Percentiles rank a stretch among this genome's conserved stretches.
Conservation (phyloP, 2,888 invertebrate species). For the Eutolmus rufibarbis region DNA sequence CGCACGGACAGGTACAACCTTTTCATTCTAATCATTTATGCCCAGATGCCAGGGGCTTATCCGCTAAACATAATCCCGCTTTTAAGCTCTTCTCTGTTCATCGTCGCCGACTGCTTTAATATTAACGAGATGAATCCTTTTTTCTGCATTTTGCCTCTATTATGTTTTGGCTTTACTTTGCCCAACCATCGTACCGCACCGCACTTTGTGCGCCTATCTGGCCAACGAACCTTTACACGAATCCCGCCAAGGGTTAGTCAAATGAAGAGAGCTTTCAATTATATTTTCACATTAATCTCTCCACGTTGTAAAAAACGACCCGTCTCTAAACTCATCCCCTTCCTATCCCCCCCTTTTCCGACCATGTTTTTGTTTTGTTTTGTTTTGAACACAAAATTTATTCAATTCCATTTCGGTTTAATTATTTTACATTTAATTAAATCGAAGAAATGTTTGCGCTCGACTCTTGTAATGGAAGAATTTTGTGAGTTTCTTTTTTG, state of each 20-base stretch:
- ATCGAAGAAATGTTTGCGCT: not conserved
- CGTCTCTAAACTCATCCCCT: not conserved
- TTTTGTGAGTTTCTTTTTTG: not conserved
- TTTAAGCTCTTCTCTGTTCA: constrained; percentile 4
- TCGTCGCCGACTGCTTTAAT: not conserved
- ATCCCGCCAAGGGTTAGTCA: not conserved
- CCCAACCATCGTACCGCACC: not conserved
- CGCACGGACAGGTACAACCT: not conserved
- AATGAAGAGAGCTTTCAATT: constrained; percentile 11
- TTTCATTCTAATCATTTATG: not conserved
- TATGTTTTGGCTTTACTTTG: not conserved
- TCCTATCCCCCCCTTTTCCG: not conserved
- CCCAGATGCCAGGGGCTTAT: not conserved
- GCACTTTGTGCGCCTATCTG: not conserved
- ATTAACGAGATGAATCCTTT: constrained; percentile 4
- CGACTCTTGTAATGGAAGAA: not conserved
- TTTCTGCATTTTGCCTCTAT: not conserved
- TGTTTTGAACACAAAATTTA: constrained; percentile 1
- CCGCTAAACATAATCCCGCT: not conserved
- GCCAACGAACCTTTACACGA: not conserved
- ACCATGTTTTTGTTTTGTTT: not conserved
- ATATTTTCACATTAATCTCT: constrained; percentile 7
- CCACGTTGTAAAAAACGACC: not conserved
- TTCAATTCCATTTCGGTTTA: not conserved
- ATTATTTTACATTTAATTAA: constrained; percentile 13